These are phyloP conservation scores for Greenwoodochromis staneri DNA, from an alignment of 2,113 vertebrate species.

Conservation along the genomic window DNA sequence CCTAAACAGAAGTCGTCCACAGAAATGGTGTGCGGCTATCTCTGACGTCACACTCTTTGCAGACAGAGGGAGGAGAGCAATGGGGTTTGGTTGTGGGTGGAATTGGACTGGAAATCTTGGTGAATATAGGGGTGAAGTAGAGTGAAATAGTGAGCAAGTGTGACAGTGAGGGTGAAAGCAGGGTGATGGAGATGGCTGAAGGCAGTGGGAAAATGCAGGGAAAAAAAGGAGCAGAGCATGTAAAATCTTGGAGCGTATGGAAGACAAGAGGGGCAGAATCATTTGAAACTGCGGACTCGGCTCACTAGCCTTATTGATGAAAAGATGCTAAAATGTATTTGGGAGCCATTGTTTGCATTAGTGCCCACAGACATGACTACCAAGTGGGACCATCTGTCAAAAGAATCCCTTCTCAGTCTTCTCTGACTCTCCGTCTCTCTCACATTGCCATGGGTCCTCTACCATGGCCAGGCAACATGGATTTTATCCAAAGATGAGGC, in stretches of 20 bases:
- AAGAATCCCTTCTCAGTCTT: conserved; percentile 9
- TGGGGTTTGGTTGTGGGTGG: neutral
- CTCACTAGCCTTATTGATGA: conserved; percentile 35
- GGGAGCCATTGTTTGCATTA: conserved; percentile 49
- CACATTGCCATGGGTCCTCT: conserved; percentile 10
- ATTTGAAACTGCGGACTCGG: conserved; percentile 19
- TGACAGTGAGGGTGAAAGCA: neutral
- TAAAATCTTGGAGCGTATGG: neutral
- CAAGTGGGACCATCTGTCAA: conserved; percentile 57
- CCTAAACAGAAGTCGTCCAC: conserved; percentile 52
- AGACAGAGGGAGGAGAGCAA: neutral
- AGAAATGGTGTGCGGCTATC: conserved; percentile 15
- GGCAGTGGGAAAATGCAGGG: neutral
- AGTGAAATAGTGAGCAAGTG: conserved; percentile 2
- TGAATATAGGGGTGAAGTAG: neutral
- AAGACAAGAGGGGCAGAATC: conserved; percentile 16
- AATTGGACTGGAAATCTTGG: neutral
- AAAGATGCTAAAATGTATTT: conserved; percentile 48
- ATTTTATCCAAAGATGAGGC: conserved; percentile 45
- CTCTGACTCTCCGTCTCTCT: conserved; percentile 12
- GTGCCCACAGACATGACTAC: conserved; percentile 39
- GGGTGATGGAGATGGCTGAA: neutral
- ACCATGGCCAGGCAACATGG: conserved; percentile 40
- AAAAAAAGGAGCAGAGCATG: neutral
- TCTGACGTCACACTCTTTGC: conserved; percentile 1